Evolutionary conservation across 1,140 invertebrate species (phyloP).

Genomic region (Hyles vespertilio): DNA sequence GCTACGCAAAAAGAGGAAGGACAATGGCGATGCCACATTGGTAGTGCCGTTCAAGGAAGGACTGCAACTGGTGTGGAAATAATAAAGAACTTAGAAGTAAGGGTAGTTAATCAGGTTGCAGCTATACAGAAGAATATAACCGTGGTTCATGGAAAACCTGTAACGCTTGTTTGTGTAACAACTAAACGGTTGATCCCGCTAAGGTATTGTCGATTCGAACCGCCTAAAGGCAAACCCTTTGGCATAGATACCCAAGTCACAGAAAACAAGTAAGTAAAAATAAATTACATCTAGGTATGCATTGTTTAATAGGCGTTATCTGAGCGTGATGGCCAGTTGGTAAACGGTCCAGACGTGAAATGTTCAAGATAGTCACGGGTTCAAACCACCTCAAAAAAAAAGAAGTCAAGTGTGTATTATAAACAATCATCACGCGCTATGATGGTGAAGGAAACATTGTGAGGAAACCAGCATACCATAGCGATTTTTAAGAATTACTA

Average conservation of each 20-base stretch:
- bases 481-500: no score
- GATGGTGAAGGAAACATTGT: no score
- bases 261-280: slow-evolving; percentile 37
- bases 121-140: slow-evolving; percentile 47
- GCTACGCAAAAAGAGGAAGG: slow-evolving; percentile 42
- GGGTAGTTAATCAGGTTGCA: slow-evolving; percentile 52
- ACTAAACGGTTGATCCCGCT: slow-evolving; percentile 40
- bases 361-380: no score
- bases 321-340: no score
- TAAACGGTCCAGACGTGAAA: no score
- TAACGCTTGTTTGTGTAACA: slow-evolving; percentile 46
- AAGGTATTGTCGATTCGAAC: slow-evolving; percentile 61
- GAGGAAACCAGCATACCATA: no score
- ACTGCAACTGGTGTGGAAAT: slow-evolving; percentile 35
- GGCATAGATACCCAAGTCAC: slow-evolving; percentile 50
- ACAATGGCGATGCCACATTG: slow-evolving; percentile 57
- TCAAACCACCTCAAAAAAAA: no score
- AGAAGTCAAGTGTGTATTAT: no score
- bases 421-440: no score
- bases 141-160: slow-evolving; percentile 31
- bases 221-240: slow-evolving; percentile 50
- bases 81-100: slow-evolving; percentile 41
- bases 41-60: slow-evolving; percentile 11
- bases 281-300: neutral
- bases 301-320: neutral